Evolutionary conservation across 2,888 invertebrate species (phyloP).

Genomic region (Lepeophtheirus nordmannii): DNA sequence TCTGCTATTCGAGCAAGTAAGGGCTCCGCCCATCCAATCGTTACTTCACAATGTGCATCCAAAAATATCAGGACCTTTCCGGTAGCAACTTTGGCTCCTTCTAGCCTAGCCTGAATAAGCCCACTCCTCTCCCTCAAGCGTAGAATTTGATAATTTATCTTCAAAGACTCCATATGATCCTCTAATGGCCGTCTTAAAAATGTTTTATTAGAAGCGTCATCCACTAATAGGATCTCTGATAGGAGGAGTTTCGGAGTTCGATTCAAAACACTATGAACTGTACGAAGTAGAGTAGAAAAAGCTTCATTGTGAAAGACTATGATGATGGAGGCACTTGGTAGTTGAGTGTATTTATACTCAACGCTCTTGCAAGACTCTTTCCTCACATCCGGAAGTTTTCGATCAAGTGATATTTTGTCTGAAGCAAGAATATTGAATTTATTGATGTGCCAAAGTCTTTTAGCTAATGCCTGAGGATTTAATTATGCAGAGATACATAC

Average conservation of each 20-base stretch:
- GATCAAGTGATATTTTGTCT: slow-evolving; percentile 68
- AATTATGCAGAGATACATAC: background rate
- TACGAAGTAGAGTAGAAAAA: slow-evolving; percentile 87
- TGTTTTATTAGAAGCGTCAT: slow-evolving; percentile 20
- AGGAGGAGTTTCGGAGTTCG: slow-evolving; percentile 63
- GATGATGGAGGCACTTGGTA: slow-evolving; percentile 74
- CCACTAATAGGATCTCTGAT: slow-evolving; percentile 55
- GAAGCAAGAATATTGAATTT: slow-evolving; percentile 74
- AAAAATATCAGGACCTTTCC: slow-evolving; percentile 67
- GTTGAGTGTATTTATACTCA: slow-evolving; percentile 19
- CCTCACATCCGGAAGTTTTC: slow-evolving; percentile 66
- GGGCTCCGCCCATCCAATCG: slow-evolving; percentile 63
- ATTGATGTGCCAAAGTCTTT: slow-evolving; percentile 54
- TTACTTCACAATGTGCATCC: slow-evolving; percentile 86
- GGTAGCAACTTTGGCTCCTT: slow-evolving; percentile 52
- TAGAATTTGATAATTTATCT: slow-evolving; percentile 47
- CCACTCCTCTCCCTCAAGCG: slow-evolving; percentile 54
- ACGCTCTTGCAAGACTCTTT: slow-evolving; percentile 51
- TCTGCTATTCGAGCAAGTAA: slow-evolving; percentile 48
- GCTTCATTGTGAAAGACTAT: slow-evolving; percentile 99
- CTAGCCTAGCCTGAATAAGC: slow-evolving; percentile 60
- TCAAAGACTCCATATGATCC: slow-evolving; percentile 46
- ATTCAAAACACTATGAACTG: slow-evolving; percentile 81
- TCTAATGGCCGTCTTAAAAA: slow-evolving; percentile 50
- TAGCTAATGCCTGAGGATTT: slow-evolving; percentile 36